Evolutionary conservation across 2,888 invertebrate genomes (phyloP).

Genomic region (Amiota minor): DNA sequence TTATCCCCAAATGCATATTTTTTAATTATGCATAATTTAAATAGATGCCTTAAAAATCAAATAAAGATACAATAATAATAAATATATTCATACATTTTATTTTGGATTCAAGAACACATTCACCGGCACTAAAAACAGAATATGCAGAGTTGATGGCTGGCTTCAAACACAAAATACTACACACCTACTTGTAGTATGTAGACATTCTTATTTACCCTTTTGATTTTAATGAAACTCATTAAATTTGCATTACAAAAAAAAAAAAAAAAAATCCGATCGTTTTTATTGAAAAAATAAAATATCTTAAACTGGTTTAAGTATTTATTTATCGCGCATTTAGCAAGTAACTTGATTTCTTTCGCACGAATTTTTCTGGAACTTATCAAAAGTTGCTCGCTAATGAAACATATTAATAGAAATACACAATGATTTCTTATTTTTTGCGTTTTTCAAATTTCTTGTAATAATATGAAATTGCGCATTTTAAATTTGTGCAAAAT

Average conservation of each 20-base stretch:
- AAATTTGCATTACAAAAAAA: conserved; percentile 14
- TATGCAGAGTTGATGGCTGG: neutral
- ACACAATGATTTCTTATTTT: no score
- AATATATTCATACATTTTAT: neutral
- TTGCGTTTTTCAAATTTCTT: no score
- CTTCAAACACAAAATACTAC: neutral
- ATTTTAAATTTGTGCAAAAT: conserved; percentile 10
- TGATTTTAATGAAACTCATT: neutral
- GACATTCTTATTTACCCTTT: neutral
- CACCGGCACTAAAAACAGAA: no score
- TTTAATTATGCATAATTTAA: no score
- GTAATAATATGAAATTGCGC: conserved; percentile 5
- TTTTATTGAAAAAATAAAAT: neutral
- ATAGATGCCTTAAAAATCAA: no score
- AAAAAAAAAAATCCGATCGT: neutral
- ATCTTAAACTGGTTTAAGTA: conserved; percentile 1
- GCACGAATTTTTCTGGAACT: conserved; percentile 17
- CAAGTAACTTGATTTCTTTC: neutral
- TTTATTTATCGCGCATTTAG: conserved; percentile 25
- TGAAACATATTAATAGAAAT: no score
- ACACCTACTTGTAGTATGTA: neutral
- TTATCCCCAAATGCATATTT: no score
- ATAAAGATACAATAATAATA: no score
- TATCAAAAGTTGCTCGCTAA: neutral
- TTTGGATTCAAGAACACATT: no score